These are phyloP conservation scores for Apis cerana DNA, from an alignment of 1,140 invertebrate species.

Conservation along the genomic window DNA sequence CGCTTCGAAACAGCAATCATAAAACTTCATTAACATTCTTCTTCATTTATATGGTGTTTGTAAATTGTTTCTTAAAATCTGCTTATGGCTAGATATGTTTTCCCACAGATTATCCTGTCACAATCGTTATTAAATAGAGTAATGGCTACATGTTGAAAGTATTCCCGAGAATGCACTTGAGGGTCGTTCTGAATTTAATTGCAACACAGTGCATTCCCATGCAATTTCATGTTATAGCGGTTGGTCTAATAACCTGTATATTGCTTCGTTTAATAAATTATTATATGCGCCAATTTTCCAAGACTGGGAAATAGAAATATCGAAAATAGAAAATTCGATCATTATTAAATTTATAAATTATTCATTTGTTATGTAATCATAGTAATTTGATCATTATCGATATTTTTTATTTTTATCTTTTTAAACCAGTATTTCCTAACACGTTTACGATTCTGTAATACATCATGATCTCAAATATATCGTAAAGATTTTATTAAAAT, in stretches of 20 bases:
- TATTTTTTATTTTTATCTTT: too few species aligned
- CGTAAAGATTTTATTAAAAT: too few species aligned
- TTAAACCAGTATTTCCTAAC: too few species aligned
- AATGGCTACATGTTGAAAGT: conserved; percentile 14
- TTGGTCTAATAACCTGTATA: not conserved
- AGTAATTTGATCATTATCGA: not conserved
- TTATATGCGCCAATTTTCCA: not conserved
- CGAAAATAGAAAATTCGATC: not conserved
- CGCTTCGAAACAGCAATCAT: not conserved
- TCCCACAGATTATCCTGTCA: conserved; percentile 39
- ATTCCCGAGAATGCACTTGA: conserved; percentile 28
- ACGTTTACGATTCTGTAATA: too few species aligned
- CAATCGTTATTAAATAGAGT: conserved; percentile 38
- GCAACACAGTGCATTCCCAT: conserved; percentile 15
- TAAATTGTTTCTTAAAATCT: not conserved
- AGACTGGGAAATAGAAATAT: not conserved
- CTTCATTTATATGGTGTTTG: not conserved
- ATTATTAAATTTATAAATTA: not conserved
- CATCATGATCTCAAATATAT: too few species aligned
- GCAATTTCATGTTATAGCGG: conserved; percentile 5
- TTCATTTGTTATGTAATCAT: not conserved
- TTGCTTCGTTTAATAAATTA: not conserved
- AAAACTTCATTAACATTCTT: conserved; percentile 17
- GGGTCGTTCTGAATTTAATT: conserved; percentile 29
- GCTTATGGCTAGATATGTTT: not conserved